These are phyloP conservation scores for Dermolepida albohirtum DNA, from an alignment of 2,888 invertebrate genomes.

Conservation along the genomic window DNA sequence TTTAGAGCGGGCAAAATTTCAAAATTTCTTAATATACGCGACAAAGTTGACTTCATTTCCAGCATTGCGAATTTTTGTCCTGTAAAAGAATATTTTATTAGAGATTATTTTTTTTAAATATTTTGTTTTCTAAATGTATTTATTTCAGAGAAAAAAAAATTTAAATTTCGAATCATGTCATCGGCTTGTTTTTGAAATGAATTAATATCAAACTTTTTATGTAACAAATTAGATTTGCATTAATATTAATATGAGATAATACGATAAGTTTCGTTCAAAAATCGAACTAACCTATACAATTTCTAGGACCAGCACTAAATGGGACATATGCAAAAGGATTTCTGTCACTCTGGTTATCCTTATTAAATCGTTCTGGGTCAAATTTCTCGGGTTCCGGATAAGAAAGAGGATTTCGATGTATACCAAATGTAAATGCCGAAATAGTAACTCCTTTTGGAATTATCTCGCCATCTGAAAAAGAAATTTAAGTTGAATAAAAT, in stretches of 20 bases:
- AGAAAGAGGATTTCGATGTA: constrained; percentile 63
- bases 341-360: constrained; percentile 53
- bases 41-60: constrained; percentile 33
- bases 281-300: constrained; percentile 53
- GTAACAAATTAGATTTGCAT: no score
- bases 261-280: no score
- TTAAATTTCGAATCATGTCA: no score
- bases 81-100: not conserved
- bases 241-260: no score
- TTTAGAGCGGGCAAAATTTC: constrained; percentile 37
- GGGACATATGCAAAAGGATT: constrained; percentile 59
- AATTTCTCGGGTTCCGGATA: constrained; percentile 63
- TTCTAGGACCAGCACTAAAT: constrained; percentile 59
- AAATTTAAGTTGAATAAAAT: not conserved
- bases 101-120: not conserved
- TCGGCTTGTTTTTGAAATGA: no score
- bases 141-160: no score
- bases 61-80: constrained; percentile 40
- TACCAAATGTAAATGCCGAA: constrained; percentile 33
- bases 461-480: constrained; percentile 34
- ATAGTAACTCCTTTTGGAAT: constrained; percentile 43
- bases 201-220: no score
- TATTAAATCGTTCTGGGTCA: constrained; percentile 59
- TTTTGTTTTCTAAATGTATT: no score
- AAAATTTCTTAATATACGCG: constrained; percentile 35